phyloP scores from a whole-genome alignment of 2,888 invertebrate genomes.

The Conomelus anceps region DNA sequence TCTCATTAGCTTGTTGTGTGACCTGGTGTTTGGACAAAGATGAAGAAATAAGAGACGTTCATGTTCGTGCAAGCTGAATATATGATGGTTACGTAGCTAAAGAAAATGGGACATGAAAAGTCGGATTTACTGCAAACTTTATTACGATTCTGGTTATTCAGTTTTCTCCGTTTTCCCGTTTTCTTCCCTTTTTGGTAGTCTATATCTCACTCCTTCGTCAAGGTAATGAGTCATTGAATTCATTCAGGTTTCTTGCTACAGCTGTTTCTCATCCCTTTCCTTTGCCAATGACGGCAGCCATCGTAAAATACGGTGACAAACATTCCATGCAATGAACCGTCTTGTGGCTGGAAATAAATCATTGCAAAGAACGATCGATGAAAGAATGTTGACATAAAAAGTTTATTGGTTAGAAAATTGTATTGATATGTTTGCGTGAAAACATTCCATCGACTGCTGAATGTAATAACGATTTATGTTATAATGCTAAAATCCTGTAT shows the following conservation, averaged over 20 bases:
- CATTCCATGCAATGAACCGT: background rate
- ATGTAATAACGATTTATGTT: background rate
- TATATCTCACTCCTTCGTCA: background rate
- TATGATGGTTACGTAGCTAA: background rate
- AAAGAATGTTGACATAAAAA: background rate
- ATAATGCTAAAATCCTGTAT: too few species aligned
- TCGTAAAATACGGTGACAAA: background rate
- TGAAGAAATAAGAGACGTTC: background rate
- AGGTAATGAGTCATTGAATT: background rate
- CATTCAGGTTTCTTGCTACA: background rate
- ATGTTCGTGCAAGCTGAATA: background rate
- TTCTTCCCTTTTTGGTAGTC: background rate
- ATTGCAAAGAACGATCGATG: background rate
- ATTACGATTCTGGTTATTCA: background rate
- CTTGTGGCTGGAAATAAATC: background rate
- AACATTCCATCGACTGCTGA: background rate
- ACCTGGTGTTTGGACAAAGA: too few species aligned
- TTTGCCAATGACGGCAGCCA: too few species aligned
- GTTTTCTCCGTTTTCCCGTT: background rate
- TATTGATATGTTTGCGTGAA: background rate
- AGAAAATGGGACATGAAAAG: background rate
- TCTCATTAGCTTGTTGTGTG: background rate
- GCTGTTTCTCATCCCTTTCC: background rate
- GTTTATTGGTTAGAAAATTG: background rate
- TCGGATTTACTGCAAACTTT: background rate